A percentile compares a stretch with the other conserved stretches of the same genome.
phyloP scores from a whole-genome alignment of 1,140 invertebrate species.

The Danaus plexippus region DNA sequence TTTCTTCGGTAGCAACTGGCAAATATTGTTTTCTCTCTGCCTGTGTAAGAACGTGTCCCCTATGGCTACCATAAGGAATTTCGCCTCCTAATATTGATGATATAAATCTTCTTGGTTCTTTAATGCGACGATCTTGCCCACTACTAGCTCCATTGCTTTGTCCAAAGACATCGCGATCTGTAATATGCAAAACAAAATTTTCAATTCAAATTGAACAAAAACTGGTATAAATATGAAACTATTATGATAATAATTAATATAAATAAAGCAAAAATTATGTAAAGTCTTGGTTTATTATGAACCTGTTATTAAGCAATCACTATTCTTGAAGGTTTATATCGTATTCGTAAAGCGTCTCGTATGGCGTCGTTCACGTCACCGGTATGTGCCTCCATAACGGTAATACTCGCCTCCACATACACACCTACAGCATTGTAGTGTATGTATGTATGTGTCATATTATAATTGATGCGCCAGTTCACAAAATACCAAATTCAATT shows the following conservation, averaged over 20 bases:
- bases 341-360: conserved; percentile 59
- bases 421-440: conserved; percentile 32
- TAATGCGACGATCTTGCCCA: conserved; percentile 43
- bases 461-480: conserved; percentile 40
- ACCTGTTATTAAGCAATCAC: conserved; percentile 19
- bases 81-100: conserved; percentile 84
- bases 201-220: conserved; percentile 1
- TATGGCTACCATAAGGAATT: conserved; percentile 79
- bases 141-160: conserved; percentile 44
- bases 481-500: conserved; percentile 48
- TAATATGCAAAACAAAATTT: conserved; percentile 30
- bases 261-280: background rate
- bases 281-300: background rate
- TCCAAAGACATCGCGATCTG: conserved; percentile 68
- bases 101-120: conserved; percentile 78
- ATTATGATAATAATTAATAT: conserved; percentile 8
- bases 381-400: conserved; percentile 69
- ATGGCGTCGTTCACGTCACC: conserved; percentile 67
- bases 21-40: conserved; percentile 86
- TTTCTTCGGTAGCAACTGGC: conserved; percentile 70
- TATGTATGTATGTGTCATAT: conserved; percentile 42
- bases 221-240: conserved; percentile 1
- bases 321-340: conserved; percentile 49
- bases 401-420: conserved; percentile 59
- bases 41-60: conserved; percentile 80